Evolutionary conservation across 1,140 invertebrate species (phyloP).

Genomic region (Philaenus spumarius): DNA sequence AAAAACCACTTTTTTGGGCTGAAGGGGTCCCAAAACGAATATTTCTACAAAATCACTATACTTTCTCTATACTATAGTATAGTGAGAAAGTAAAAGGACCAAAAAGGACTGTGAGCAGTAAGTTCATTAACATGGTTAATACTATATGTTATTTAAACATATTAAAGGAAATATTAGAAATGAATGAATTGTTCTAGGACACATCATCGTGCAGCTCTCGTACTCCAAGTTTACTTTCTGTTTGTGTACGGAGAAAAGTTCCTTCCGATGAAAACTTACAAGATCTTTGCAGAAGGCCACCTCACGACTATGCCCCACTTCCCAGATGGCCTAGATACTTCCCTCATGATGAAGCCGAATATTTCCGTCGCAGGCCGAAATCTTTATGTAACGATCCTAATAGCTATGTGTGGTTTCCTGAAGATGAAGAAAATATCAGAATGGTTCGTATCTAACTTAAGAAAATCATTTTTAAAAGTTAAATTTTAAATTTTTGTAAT

Average conservation of each 20-base stretch:
- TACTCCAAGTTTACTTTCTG: constrained; percentile 69
- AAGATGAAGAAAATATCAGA: constrained; percentile 62
- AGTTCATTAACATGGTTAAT: no score
- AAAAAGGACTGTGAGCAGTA: no score
- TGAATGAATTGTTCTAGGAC: constrained; percentile 24
- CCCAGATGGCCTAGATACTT: constrained; percentile 54
- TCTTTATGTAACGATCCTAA: constrained; percentile 65
- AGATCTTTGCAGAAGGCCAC: constrained; percentile 40
- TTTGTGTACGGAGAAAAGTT: constrained; percentile 71
- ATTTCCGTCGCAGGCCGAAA: constrained; percentile 55
- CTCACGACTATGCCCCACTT: constrained; percentile 60
- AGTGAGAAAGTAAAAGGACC: no score
- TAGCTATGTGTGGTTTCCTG: constrained; percentile 64
- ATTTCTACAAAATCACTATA: no score
- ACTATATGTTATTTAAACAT: not conserved
- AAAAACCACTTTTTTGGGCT: no score
- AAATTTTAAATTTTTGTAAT: no score
- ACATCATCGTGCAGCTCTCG: constrained; percentile 44
- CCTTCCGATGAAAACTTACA: constrained; percentile 82
- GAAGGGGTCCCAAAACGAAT: no score
- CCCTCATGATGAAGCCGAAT: constrained; percentile 24
- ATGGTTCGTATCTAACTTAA: constrained; percentile 59
- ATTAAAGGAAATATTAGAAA: not conserved
- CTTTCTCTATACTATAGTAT: no score
- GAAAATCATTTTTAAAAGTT: no score